Evolutionary conservation across 2,888 invertebrate species (phyloP).

Genomic region (Apomyelois bistriatella): DNA sequence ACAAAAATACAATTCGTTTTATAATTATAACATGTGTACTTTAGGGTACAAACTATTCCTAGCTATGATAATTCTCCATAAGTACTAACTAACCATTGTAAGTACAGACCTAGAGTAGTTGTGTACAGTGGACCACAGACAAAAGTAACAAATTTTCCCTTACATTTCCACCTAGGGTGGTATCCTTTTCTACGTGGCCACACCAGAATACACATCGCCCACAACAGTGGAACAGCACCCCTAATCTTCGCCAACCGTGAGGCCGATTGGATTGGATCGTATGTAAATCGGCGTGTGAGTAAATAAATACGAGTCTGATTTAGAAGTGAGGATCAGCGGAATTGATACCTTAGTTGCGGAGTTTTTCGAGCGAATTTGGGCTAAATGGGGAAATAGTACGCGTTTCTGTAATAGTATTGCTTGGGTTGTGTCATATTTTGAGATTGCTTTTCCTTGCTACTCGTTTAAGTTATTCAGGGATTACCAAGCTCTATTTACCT

Average conservation of each 20-base stretch:
- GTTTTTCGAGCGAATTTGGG: slow-evolving; percentile 12
- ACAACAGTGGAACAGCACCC: slow-evolving; percentile 28
- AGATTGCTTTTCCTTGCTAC: neutral
- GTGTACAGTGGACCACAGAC: too few relatives aligned
- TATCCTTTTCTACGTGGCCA: too few relatives aligned
- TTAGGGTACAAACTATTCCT: too few relatives aligned
- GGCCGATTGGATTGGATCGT: slow-evolving; percentile 75
- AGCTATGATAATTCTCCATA: too few relatives aligned
- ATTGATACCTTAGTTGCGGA: slow-evolving; percentile 37
- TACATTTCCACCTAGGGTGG: too few relatives aligned
- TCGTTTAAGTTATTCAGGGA: neutral
- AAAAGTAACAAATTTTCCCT: too few relatives aligned
- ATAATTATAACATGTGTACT: too few relatives aligned
- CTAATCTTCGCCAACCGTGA: slow-evolving; percentile 72
- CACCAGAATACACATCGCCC: too few relatives aligned
- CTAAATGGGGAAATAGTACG: neutral
- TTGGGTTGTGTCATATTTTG: slow-evolving; percentile 7
- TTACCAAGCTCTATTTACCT: neutral
- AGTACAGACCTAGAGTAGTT: too few relatives aligned
- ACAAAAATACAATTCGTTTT: too few relatives aligned
- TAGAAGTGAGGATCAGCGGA: slow-evolving; percentile 55
- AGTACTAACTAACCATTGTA: too few relatives aligned
- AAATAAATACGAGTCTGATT: slow-evolving; percentile 72
- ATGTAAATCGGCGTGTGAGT: slow-evolving; percentile 75
- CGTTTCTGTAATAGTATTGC: neutral